These are phyloP conservation scores for Ganaspis brasiliensis DNA, from an alignment of 2,888 invertebrate genomes.

Conservation along the genomic window DNA sequence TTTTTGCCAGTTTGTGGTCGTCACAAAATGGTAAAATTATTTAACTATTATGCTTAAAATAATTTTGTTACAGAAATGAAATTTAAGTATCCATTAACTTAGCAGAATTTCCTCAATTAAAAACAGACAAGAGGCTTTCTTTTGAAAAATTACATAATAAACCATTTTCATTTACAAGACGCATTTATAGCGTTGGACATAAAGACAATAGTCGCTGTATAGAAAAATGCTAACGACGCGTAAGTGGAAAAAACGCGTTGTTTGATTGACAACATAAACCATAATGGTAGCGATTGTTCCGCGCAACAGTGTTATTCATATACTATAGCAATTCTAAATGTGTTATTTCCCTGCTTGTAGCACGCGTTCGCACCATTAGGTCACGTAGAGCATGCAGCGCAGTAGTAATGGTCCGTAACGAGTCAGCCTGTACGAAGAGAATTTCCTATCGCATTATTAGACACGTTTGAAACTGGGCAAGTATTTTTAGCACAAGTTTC, in stretches of 20 bases:
- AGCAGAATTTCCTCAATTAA: no score
- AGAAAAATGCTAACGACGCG: conserved; percentile 5
- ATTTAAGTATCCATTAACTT: no score
- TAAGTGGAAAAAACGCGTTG: conserved; percentile 4
- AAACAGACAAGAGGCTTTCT: no score
- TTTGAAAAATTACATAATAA: background rate
- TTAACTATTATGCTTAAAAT: no score
- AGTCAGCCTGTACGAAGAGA: conserved; percentile 51
- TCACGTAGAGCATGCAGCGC: conserved; percentile 58
- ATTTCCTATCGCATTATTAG: conserved; percentile 62
- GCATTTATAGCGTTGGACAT: background rate
- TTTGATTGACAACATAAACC: conserved; percentile 15
- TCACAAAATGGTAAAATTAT: no score
- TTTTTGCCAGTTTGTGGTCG: no score
- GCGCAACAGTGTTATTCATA: conserved; percentile 1
- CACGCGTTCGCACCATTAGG: conserved; percentile 59
- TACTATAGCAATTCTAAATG: conserved; percentile 45
- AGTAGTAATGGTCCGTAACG: conserved; percentile 64
- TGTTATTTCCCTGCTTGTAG: conserved; percentile 46
- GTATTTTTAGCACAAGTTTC: background rate
- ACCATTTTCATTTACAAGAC: background rate
- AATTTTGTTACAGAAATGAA: no score
- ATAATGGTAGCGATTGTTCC: conserved; percentile 9
- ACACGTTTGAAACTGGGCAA: conserved; percentile 49
- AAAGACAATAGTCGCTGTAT: background rate